Evolutionary conservation across 2,797 vertebrate species (phyloP), one percentile per base, ranked within the genome.

Genomic region (Cyprinella venusta): DNA sequence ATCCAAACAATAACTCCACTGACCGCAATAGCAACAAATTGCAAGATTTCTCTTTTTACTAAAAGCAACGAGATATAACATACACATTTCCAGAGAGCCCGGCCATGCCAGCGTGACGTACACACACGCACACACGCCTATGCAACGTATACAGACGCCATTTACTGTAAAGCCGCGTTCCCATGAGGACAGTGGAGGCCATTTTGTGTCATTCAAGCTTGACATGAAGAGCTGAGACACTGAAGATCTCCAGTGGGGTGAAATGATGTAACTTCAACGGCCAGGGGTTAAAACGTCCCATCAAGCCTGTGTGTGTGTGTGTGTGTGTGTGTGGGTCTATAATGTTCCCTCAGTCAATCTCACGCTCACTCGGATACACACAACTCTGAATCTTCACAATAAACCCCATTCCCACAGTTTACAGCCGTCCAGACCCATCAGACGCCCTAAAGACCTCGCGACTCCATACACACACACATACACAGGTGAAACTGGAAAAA

Each of bases 171-270:
- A 54, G 21, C 61, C 45, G 1, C 4, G 21, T 38, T 36, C 42
- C 26, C 61, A 50, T 50, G 38, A 19, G 42, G 71, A 67, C 42
- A 15, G 65, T 6, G 54, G 76, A 72, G 24, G 79, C 79, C 79
- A 81, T 81, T 74, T 74, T 81, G 69, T 64, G 40, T n/a, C 68
- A 45, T 36, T 81, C 56, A 50, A 13, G 42, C 69, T 24, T 5
- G 69, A 64, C 30, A 21, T 38, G 54, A 33, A 50, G 38, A 70
- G n/a, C 13, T 9, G 5, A 42, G 56, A 63, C 36, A 2, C 40
- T 3, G 40, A 12, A 6, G 42, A 52, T 6, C 7, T 79, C 16
- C n/a, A 24, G n/a, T 38, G 16, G 64, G 16, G 33, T 52, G 2
- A 12, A 56, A 12, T 63, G 69, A 50, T 13, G 38, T 52, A 38